Percentiles rank a stretch among this genome's conserved stretches.
Evolutionary conservation across 2,888 invertebrate genomes (phyloP).

Genomic region (Patella depressa): DNA sequence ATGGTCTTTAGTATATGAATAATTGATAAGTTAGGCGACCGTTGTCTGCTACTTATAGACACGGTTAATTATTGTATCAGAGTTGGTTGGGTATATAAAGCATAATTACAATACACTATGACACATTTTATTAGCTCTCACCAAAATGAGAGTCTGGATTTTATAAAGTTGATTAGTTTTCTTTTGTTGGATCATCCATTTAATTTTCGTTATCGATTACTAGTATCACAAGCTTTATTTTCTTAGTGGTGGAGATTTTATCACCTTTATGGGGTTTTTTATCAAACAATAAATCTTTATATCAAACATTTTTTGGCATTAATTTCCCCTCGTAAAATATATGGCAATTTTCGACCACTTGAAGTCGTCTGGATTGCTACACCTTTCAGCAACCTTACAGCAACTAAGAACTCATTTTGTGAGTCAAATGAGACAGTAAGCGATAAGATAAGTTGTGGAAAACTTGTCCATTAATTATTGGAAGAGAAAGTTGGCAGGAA

Average conservation of each 20-base stretch:
- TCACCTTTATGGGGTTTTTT: too few species aligned
- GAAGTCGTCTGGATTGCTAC: background rate
- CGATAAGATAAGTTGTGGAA: too few species aligned
- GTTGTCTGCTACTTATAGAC: too few species aligned
- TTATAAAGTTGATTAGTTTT: background rate
- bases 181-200: background rate
- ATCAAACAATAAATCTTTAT: too few species aligned
- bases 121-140: background rate
- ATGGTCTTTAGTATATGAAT: too few species aligned
- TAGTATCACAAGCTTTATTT: background rate
- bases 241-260: too few species aligned
- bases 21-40: too few species aligned
- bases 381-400: background rate
- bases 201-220: constrained; percentile 1
- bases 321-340: background rate
- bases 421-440: background rate
- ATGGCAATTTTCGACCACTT: background rate
- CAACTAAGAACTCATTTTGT: background rate
- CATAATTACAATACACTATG: background rate
- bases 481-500: too few species aligned
- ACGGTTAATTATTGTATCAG: too few species aligned
- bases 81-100: too few species aligned
- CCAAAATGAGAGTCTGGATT: background rate
- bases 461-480: too few species aligned
- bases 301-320: too few species aligned